phyloP scores from a whole-genome alignment of 30 jellyfish, hydroid and myxozoan species.

The Aurelia sp. region DNA sequence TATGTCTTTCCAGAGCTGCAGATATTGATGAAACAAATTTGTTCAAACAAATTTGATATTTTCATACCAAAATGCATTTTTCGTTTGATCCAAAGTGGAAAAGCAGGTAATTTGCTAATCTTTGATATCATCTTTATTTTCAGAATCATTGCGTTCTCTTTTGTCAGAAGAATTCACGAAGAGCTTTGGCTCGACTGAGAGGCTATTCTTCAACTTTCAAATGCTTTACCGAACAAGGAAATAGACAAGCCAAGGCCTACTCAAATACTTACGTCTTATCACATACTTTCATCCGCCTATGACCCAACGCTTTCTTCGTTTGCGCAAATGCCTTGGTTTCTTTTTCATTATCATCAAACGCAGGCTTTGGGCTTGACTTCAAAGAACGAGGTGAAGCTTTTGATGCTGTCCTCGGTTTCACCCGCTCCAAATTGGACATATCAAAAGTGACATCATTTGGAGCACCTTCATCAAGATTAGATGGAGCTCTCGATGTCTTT shows the following conservation, averaged over 20 bases:
- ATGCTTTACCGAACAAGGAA: neutral
- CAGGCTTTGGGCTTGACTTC: conserved; percentile 2
- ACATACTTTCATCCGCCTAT: neutral
- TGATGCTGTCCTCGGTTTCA: conserved; percentile 14
- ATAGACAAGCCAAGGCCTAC: neutral
- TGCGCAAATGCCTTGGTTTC: conserved; percentile 36
- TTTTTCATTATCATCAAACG: neutral
- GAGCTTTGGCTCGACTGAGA: neutral
- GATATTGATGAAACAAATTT: too few species aligned
- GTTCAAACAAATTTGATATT: too few species aligned
- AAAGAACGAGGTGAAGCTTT: conserved; percentile 19
- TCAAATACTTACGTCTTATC: conserved; percentile 50
- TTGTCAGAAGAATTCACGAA: too few species aligned
- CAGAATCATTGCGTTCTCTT: too few species aligned
- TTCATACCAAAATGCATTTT: neutral
- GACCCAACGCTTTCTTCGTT: conserved; percentile 3
- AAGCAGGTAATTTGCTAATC: too few species aligned
- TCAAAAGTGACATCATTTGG: conserved; percentile 33
- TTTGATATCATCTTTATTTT: too few species aligned
- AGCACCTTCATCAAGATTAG: neutral
- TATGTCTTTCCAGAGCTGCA: too few species aligned
- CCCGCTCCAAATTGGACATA: neutral
- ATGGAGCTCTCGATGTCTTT: neutral
- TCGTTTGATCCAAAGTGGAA: too few species aligned
- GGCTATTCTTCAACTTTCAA: neutral